Evolutionary conservation across 1,140 invertebrate species (phyloP).

Genomic region (Aphelenchoides besseyi): DNA sequence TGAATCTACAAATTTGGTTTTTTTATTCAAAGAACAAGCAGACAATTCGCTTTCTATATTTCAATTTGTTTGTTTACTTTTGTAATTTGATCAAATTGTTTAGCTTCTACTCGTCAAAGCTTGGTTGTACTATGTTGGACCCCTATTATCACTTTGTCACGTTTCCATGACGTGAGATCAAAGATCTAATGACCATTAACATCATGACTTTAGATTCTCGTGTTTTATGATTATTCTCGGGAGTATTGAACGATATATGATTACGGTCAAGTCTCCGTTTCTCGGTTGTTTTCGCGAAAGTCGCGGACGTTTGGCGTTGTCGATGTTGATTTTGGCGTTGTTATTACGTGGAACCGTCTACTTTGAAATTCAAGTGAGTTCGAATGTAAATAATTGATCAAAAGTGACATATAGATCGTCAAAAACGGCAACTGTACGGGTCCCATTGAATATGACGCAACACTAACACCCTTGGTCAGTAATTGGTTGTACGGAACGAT

Average conservation of each 20-base stretch:
- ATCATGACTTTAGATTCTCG: no score
- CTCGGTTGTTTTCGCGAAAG: slow-evolving; percentile 47
- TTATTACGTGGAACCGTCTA: slow-evolving; percentile 46
- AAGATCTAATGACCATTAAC: no score
- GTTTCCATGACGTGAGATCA: slow-evolving; percentile 57
- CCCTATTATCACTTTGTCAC: slow-evolving; percentile 44
- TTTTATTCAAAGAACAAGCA: neutral
- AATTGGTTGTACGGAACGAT: slow-evolving; percentile 48
- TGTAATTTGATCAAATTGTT: neutral
- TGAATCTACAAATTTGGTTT: neutral
- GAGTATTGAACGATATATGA: slow-evolving; percentile 52
- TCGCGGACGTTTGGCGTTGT: slow-evolving; percentile 37
- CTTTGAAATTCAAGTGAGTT: slow-evolving; percentile 47
- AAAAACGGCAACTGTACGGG: slow-evolving; percentile 50
- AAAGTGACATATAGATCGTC: no score
- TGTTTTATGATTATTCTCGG: slow-evolving; percentile 50
- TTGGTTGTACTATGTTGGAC: slow-evolving; percentile 50
- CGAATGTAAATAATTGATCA: slow-evolving; percentile 18
- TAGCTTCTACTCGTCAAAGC: slow-evolving; percentile 32
- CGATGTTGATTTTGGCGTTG: slow-evolving; percentile 35
- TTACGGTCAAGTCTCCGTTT: slow-evolving; percentile 41
- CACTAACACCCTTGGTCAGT: slow-evolving; percentile 30
- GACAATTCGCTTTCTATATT: neutral
- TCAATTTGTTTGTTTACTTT: neutral
- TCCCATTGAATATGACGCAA: slow-evolving; percentile 38